Base-by-base conservation (phyloP, 2,113 vertebrate genomes). In the Chaetura pelagica region DNA sequence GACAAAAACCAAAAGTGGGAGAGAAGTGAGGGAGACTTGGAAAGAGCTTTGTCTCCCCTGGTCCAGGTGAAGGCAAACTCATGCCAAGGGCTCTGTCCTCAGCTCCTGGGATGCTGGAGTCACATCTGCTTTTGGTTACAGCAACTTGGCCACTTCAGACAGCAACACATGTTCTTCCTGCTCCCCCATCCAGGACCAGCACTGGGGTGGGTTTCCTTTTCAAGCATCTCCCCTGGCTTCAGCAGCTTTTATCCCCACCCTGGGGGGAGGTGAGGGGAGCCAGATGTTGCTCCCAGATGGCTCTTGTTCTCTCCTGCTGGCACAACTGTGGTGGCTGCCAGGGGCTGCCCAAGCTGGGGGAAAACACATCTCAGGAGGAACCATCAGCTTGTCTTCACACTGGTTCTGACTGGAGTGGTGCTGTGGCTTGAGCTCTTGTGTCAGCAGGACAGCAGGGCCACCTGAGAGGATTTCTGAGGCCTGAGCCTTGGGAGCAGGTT, bases 211-310 rank as follows among this genome's bases (percentile, higher is more conserved):
- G 35, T 2, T 14, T 27, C n/a, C 1, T 35, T 84, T 20, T 6
- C 48, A 19, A 42, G 35, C 57, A 20, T 18, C 51, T 34, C 46
- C 77, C 14, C 51, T 13, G 62, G 44, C 62, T 63, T n/a, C 27
- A 42, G n/a, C 49, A 51, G 27, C 0, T 0, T 13, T 44, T 9
- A 32, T 61, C 46, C 30, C 30, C n/a, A 14, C 7, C 0, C 66
- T 16, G 62, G 20, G 26, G 51, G 17, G 13, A 82, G 17, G 35
- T 19, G 49, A 73, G 42, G 30, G 74, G 61, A 29, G 17, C 7
- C 22, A 38, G 61, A 1, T 4, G 51, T 10, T 40, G 21, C 69
- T 67, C 48, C 55, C 85, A 78, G 17, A 32, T 9, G 71, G 35
- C 15, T 73, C 76, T 62, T 27, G 10, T 2, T 24, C 76, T 10